Evolutionary conservation across 2,797 vertebrate genomes (phyloP).

Genomic region (Manis crassicaudata): DNA sequence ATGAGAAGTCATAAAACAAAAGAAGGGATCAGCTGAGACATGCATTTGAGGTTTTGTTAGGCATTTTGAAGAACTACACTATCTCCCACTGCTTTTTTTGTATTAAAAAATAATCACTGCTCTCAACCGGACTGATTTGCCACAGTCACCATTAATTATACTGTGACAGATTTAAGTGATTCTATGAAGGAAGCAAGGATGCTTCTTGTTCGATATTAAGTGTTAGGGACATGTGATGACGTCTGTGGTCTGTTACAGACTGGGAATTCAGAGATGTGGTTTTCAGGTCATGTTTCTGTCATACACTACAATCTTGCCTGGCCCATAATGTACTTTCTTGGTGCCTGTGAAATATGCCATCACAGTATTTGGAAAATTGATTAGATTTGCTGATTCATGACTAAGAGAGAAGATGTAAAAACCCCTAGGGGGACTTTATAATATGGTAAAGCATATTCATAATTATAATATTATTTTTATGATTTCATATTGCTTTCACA

Average conservation of each 20-base stretch:
- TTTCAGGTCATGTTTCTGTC: conserved; percentile 57
- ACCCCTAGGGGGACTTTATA: neutral
- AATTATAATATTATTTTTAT: neutral
- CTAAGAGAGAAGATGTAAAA: neutral
- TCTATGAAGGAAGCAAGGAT: conserved; percentile 43
- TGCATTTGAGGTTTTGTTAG: neutral
- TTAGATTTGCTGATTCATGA: neutral
- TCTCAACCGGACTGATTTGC: neutral
- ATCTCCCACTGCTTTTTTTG: conserved; percentile 35
- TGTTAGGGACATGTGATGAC: conserved; percentile 57
- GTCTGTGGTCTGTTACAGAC: conserved; percentile 60
- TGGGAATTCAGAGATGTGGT: conserved; percentile 51
- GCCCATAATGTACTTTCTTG: neutral
- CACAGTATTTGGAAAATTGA: conserved; percentile 9
- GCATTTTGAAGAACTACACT: neutral
- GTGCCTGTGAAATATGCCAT: neutral
- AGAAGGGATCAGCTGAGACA: neutral
- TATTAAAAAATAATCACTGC: neutral
- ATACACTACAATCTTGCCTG: neutral
- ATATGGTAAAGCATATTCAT: conserved; percentile 4
- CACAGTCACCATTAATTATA: conserved; percentile 53
- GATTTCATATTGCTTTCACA: neutral
- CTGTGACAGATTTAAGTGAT: conserved; percentile 56
- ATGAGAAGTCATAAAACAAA: neutral
- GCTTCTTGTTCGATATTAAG: conserved; percentile 57